These are phyloP conservation scores for Lepidocyrtinus sp. DNA, from an alignment of 2,888 invertebrate species.

Conservation along the genomic window DNA sequence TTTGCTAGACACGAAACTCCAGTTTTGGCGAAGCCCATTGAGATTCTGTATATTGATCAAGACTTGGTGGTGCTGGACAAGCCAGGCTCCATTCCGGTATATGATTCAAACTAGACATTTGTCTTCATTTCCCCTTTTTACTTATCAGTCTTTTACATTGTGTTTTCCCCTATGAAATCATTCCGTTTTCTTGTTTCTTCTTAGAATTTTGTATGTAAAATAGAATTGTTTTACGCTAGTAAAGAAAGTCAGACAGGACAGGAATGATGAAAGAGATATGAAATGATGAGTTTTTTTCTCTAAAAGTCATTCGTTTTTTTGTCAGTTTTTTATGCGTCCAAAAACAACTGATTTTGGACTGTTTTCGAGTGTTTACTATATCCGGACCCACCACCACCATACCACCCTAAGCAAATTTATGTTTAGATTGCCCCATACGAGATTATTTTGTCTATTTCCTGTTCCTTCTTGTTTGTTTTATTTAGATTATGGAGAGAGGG, in stretches of 20 bases:
- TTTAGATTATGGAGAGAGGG: not conserved
- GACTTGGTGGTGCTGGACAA: slow-evolving; percentile 91
- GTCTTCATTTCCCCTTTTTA: slow-evolving; percentile 9
- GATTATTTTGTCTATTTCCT: slow-evolving; percentile 6
- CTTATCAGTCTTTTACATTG: slow-evolving; percentile 10
- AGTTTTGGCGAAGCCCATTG: slow-evolving; percentile 84
- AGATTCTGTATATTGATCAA: slow-evolving; percentile 87
- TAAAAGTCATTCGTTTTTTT: not conserved
- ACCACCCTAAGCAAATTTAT: no score
- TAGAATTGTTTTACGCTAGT: not conserved
- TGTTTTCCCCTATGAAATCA: slow-evolving; percentile 20
- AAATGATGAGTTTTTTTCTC: not conserved
- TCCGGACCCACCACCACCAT: not conserved
- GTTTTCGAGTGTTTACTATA: not conserved
- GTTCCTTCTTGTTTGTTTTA: slow-evolving; percentile 6
- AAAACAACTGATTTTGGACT: no score
- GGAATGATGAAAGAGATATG: slow-evolving; percentile 7
- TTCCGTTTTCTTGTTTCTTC: slow-evolving; percentile 23
- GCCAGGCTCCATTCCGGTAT: slow-evolving; percentile 89
- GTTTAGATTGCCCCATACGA: no score
- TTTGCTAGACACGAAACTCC: slow-evolving; percentile 86
- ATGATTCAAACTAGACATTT: slow-evolving; percentile 51
- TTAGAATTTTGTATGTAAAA: not conserved
- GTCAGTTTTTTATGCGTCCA: no score
- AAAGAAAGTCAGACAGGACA: not conserved